Percentiles rank a stretch among this genome's conserved stretches.
Conservation (phyloP, 2,797 vertebrate species). For the Thaleichthys pacificus region DNA sequence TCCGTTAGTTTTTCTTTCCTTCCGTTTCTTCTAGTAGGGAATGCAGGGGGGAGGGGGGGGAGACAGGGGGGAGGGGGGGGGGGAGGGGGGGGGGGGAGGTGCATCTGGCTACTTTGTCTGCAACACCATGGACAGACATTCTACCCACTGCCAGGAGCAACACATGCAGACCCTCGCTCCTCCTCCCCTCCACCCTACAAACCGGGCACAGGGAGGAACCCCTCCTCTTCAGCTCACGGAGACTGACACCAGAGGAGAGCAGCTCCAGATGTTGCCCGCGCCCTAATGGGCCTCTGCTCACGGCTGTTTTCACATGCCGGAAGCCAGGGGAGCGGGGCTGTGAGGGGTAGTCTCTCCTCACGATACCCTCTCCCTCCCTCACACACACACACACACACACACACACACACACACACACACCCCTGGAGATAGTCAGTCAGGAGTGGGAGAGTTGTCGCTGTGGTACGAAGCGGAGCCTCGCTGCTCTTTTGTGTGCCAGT, state of each 20-base stretch:
- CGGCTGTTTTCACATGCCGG: background rate
- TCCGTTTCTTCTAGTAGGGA: no score
- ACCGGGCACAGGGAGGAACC: background rate
- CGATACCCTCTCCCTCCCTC: background rate
- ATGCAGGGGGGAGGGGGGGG: no score
- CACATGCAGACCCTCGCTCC: no score
- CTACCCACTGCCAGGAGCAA: no score
- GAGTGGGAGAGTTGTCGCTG: slow-evolving; percentile 10
- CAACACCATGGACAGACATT: no score
- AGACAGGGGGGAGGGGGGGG: no score
- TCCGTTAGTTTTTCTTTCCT: no score
- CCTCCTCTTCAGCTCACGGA: slow-evolving; percentile 19
- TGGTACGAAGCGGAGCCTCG: background rate
- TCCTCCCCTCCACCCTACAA: background rate
- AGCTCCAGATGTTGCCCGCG: slow-evolving; percentile 61
- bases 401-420: background rate
- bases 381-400: background rate
- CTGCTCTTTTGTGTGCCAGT: slow-evolving; percentile 27
- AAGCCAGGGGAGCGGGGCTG: background rate
- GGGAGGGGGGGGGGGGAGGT: no score
- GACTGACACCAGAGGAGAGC: slow-evolving; percentile 39
- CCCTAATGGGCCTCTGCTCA: slow-evolving; percentile 33
- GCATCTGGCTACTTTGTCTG: no score
- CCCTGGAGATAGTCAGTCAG: background rate
- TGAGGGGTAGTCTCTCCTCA: background rate